Evolutionary conservation across 1,140 invertebrate species (phyloP), one percentile per base, ranked within the genome.

Genomic region (Stegodyphus dumicola): DNA sequence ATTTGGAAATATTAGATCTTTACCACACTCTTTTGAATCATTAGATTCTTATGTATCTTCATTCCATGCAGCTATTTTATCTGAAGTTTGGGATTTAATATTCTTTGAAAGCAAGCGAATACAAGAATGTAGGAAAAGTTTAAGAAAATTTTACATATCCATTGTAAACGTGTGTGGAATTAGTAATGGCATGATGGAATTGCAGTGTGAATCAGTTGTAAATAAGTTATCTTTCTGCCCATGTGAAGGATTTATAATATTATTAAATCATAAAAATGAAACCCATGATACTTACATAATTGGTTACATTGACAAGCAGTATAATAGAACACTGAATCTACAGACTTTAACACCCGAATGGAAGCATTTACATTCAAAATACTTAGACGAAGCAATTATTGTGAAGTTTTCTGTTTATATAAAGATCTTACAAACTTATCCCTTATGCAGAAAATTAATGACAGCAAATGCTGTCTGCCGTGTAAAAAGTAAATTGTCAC

Each of bases 121-220:
- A n/a, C 52, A 33, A 15, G 7, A 52, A 10, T 49, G 11, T 53
- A 15, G 70, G 64, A 15, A n/a, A 51, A 53, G 77, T 10, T 13
- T 70, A 13, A 78, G 77, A 17, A 77, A 85, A 65, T 77, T 77
- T 49, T 78, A 80, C 51, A 80, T 86, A 51, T 52, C 18, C 5
- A 52, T 80, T 52, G 33, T 51, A 18, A 33, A 48, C 33, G 13
- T 33, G 33, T 33, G 33, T 18, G 53, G 7, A 15, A 52, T 51
- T 67, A 77, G 67, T 51, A 33, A 48, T 49, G 54, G 75, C 84
- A 66, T 86, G 73, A 86, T 48, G 0, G 87, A 87, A 13, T 87
- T 88, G 66, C 18, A 83, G 79, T 65, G 85, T 91, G 88, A 84
- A 90, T 89, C 67, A 89, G 74, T 88, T 89, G 5, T 88, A 88